Conservation (phyloP, 2,113 vertebrate genomes). For the Callorhinus ursinus region DNA sequence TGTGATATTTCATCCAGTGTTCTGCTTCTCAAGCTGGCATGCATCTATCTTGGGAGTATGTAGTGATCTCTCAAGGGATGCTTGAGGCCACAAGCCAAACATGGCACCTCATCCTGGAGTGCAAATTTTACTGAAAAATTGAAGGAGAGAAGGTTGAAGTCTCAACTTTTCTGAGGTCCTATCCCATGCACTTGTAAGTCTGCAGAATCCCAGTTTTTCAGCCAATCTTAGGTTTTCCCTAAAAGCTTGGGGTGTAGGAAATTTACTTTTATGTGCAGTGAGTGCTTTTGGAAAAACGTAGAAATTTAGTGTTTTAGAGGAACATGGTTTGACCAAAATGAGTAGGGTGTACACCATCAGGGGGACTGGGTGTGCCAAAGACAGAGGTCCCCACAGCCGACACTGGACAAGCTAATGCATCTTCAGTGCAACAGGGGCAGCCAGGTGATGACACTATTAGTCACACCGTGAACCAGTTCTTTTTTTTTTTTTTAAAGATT, state of each 20-base stretch:
- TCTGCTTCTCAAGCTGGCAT: not conserved
- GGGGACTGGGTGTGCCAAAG: not conserved
- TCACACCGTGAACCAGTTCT: not conserved
- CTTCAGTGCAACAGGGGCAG: not conserved
- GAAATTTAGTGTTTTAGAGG: not conserved
- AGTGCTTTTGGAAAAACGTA: not conserved
- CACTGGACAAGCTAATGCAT: not conserved
- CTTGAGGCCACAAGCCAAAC: not conserved
- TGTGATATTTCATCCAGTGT: not conserved
- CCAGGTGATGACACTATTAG: not conserved
- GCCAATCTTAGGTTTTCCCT: not conserved
- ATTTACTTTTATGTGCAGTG: not conserved
- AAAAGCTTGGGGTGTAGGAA: not conserved
- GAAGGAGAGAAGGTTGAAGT: not conserved
- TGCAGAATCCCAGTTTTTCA: not conserved
- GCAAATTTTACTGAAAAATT: not conserved
- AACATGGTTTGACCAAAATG: not conserved
- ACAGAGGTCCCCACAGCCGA: not conserved
- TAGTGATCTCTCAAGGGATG: not conserved
- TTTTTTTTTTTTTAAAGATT: not conserved
- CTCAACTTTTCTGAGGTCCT: not conserved
- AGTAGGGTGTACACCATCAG: not conserved
- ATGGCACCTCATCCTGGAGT: not conserved
- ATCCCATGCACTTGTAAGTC: not conserved
- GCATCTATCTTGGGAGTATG: not conserved